Evolutionary conservation across 2,888 invertebrate genomes (phyloP).

Genomic region (Cyaniris semiargus): DNA sequence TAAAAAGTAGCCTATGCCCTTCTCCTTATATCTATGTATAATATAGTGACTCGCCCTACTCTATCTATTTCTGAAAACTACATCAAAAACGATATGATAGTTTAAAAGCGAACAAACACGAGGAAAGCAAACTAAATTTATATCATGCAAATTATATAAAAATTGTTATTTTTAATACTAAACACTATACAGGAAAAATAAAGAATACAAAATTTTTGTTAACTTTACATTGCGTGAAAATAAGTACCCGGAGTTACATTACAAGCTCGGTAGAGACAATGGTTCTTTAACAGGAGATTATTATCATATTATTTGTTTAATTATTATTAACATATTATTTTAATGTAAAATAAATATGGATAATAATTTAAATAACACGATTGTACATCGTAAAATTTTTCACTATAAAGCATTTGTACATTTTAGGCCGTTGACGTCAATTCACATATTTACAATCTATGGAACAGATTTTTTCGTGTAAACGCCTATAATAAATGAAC

Average conservation of each 20-base stretch:
- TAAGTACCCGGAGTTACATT: neutral
- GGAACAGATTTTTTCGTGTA: neutral
- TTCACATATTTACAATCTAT: neutral
- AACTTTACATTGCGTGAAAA: neutral
- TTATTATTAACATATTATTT: neutral
- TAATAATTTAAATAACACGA: neutral
- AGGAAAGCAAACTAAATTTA: too few relatives aligned
- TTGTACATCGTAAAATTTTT: neutral
- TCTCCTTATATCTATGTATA: too few relatives aligned
- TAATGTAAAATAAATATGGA: neutral
- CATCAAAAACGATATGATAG: too few relatives aligned
- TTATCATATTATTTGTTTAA: neutral
- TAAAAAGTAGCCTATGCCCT: too few relatives aligned
- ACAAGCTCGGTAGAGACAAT: neutral
- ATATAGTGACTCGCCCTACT: too few relatives aligned
- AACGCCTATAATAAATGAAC: neutral
- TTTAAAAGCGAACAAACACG: too few relatives aligned
- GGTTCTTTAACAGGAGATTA: neutral
- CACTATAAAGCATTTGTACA: neutral
- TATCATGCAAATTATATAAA: too few relatives aligned
- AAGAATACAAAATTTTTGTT: too few relatives aligned
- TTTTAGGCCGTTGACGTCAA: constrained; percentile 1
- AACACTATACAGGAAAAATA: too few relatives aligned
- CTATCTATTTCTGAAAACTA: too few relatives aligned
- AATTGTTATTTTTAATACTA: too few relatives aligned